Evolutionary conservation across 2,113 vertebrate species (phyloP).

Genomic region (Callospermophilus lateralis): DNA sequence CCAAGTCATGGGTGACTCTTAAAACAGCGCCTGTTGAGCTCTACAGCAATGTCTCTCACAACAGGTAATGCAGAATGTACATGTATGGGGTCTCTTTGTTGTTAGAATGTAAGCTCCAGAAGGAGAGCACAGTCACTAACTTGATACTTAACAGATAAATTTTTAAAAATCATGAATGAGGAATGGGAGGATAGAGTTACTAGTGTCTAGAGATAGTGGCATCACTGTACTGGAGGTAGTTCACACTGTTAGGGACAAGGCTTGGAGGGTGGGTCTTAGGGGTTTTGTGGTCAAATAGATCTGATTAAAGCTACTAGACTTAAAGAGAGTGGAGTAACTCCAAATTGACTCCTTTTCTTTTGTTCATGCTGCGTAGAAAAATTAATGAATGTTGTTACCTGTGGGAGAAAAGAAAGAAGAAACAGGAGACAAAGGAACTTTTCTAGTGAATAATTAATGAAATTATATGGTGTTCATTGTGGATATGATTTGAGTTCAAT

Average conservation of each 20-base stretch:
- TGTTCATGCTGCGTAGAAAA: neutral
- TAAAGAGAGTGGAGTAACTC: neutral
- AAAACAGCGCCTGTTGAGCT: neutral
- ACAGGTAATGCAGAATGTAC: accelerated
- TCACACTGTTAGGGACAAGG: neutral
- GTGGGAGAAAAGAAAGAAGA: neutral
- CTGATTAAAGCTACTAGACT: neutral
- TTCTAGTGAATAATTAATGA: neutral
- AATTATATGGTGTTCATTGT: neutral
- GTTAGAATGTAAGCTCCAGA: neutral
- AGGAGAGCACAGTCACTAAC: neutral
- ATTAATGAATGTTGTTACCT: neutral
- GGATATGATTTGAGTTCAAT: neutral
- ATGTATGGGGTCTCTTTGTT: neutral
- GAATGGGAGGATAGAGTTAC: neutral
- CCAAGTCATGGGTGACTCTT: neutral
- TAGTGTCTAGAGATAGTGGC: neutral
- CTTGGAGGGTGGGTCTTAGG: neutral
- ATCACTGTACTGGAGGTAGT: neutral
- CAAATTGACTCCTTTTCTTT: neutral
- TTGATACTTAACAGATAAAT: neutral
- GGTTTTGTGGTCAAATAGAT: neutral
- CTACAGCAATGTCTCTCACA: neutral
- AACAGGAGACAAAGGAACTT: neutral
- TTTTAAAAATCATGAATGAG: neutral